phyloP scores from a whole-genome alignment of 2,113 vertebrate genomes.

The Lampris megalopsis region DNA sequence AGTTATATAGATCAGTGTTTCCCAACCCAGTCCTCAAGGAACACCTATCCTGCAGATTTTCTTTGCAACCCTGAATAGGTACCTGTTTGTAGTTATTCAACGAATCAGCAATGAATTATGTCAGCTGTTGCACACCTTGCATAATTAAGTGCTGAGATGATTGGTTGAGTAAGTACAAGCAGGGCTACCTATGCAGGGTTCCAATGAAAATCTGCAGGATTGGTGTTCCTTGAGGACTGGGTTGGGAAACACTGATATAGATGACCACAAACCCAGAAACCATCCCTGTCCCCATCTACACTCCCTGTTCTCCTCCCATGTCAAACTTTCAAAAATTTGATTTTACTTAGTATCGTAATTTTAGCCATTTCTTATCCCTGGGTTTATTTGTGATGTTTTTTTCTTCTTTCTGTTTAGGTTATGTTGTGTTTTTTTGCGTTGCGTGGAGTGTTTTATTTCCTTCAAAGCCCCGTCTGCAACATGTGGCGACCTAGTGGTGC shows the following conservation, averaged over 20 bases:
- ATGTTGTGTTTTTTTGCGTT: constrained; percentile 48
- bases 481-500: constrained; percentile 55
- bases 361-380: constrained; percentile 48
- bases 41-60: no score
- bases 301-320: constrained; percentile 68
- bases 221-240: no score
- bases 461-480: constrained; percentile 72
- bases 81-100: no score
- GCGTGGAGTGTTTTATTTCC: constrained; percentile 71
- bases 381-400: constrained; percentile 43
- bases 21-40: no score
- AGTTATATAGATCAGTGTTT: not conserved
- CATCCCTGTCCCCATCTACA: constrained; percentile 58
- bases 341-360: constrained; percentile 52
- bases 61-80: no score
- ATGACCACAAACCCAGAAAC: constrained; percentile 77
- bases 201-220: no score
- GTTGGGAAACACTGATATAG: constrained; percentile 37
- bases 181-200: no score
- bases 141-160: no score
- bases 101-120: no score
- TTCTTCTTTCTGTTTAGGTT: constrained; percentile 24
- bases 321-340: constrained; percentile 53
- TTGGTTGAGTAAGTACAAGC: no score
- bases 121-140: no score